Evolutionary conservation across 2,888 invertebrate genomes (phyloP).

Genomic region (Cerastis leucographa): DNA sequence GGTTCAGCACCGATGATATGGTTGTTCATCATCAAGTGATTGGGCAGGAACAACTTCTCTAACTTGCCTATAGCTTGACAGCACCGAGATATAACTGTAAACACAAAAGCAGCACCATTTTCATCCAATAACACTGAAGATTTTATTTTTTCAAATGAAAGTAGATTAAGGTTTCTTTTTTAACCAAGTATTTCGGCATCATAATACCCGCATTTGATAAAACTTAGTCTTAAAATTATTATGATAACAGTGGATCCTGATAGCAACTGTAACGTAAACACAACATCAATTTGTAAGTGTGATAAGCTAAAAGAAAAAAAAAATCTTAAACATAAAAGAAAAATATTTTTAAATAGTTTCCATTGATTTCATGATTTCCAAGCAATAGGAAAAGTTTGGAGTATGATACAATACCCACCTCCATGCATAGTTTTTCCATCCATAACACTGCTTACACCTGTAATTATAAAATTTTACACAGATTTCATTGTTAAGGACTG

Average conservation of each 20-base stretch:
- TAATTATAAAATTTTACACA: constrained; percentile 67
- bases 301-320: background rate
- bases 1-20: constrained; percentile 67
- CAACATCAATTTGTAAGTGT: constrained; percentile 2
- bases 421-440: constrained; percentile 77
- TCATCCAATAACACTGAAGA: constrained; percentile 53
- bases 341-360: background rate
- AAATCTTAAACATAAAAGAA: constrained; percentile 4
- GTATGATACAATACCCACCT: constrained; percentile 77
- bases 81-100: constrained; percentile 87
- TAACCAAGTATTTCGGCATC: background rate
- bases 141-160: constrained; percentile 4
- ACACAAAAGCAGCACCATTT: constrained; percentile 74
- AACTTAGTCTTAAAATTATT: constrained; percentile 16
- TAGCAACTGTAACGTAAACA: background rate
- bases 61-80: constrained; percentile 79
- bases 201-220: background rate
- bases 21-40: constrained; percentile 80
- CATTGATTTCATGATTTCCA: background rate
- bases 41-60: constrained; percentile 79
- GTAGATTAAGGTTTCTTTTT: background rate
- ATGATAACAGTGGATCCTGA: background rate
- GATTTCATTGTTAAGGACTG: constrained; percentile 31
- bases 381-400: background rate
- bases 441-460: constrained; percentile 77